Evolutionary conservation across 2,888 invertebrate species (phyloP).

Genomic region (Alitta virens): DNA sequence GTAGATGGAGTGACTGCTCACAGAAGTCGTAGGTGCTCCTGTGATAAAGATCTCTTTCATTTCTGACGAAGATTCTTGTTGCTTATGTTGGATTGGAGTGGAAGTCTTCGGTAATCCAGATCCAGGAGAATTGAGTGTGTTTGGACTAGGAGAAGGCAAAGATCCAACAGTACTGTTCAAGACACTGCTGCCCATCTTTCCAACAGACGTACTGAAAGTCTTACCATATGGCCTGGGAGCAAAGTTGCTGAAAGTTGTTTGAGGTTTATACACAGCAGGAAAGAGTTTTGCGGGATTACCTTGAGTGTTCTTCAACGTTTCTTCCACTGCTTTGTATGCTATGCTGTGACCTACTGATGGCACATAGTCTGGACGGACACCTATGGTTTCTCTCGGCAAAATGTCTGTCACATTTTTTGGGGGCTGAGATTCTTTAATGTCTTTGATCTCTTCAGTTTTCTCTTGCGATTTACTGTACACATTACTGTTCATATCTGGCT

Average conservation of each 20-base stretch:
- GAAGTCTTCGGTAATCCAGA: slow-evolving; percentile 18
- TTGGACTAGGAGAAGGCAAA: slow-evolving; percentile 67
- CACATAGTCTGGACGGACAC: slow-evolving; percentile 5
- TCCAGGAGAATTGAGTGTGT: slow-evolving; percentile 7
- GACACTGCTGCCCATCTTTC: not conserved
- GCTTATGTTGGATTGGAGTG: slow-evolving; percentile 5
- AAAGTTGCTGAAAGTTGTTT: slow-evolving; percentile 31
- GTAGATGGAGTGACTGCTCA: too few species aligned
- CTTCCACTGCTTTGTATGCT: slow-evolving; percentile 4
- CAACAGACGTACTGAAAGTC: slow-evolving; percentile 33
- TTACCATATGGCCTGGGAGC: slow-evolving; percentile 46
- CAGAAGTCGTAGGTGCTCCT: slow-evolving; percentile 13
- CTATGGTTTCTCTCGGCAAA: slow-evolving; percentile 1
- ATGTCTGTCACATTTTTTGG: not conserved
- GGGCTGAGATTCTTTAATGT: not conserved
- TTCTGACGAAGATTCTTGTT: not conserved
- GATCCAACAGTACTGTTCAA: slow-evolving; percentile 63
- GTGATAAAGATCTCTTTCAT: slow-evolving; percentile 22
- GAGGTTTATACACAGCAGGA: slow-evolving; percentile 1
- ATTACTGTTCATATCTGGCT: not conserved
- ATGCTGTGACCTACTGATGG: slow-evolving; percentile 5
- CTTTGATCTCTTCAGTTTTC: not conserved
- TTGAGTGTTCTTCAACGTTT: not conserved
- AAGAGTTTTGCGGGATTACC: not conserved
- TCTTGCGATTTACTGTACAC: not conserved